Conservation (phyloP, 92 coral and sea anemone species). For the Epizoanthus rinbou region DNA sequence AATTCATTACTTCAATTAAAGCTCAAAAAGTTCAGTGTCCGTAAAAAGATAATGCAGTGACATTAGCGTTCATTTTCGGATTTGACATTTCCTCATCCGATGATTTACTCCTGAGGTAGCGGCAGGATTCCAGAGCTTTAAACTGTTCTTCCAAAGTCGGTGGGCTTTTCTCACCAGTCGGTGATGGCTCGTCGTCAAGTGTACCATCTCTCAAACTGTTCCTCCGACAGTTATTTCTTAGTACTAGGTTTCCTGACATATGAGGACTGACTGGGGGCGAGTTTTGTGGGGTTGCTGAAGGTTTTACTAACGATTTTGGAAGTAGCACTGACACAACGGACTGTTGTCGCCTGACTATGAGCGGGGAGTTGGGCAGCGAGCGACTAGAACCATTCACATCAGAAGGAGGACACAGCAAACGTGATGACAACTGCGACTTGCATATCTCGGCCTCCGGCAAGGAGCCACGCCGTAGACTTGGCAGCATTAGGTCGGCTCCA, state of each 20-base stretch:
- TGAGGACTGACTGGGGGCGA: constrained; percentile 40
- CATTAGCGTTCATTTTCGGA: too few relatives aligned
- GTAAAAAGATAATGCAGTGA: too few relatives aligned
- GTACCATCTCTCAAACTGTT: constrained; percentile 33
- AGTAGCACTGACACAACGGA: neutral
- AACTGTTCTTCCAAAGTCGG: constrained; percentile 71
- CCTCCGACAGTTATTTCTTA: constrained; percentile 48
- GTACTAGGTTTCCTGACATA: constrained; percentile 56
- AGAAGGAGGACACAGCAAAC: neutral
- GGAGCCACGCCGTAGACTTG: constrained; percentile 2
- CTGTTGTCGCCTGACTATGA: neutral
- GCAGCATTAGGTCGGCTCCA: neutral
- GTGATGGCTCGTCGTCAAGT: constrained; percentile 7
- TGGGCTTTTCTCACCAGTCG: constrained; percentile 7
- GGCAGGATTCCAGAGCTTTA: constrained; percentile 67
- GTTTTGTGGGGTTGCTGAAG: constrained; percentile 22
- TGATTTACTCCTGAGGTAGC: constrained; percentile 52
- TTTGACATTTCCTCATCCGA: too few relatives aligned
- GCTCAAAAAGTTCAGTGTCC: too few relatives aligned
- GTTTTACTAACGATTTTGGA: neutral
- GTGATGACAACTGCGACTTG: neutral
- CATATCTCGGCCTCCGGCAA: neutral
- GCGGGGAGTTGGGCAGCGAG: neutral
- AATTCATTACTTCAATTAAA: too few relatives aligned
- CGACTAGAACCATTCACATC: neutral